Evolutionary conservation across 2,113 vertebrate genomes (phyloP), one percentile per base, ranked within the genome.

Genomic region (Tragelaphus scriptus): DNA sequence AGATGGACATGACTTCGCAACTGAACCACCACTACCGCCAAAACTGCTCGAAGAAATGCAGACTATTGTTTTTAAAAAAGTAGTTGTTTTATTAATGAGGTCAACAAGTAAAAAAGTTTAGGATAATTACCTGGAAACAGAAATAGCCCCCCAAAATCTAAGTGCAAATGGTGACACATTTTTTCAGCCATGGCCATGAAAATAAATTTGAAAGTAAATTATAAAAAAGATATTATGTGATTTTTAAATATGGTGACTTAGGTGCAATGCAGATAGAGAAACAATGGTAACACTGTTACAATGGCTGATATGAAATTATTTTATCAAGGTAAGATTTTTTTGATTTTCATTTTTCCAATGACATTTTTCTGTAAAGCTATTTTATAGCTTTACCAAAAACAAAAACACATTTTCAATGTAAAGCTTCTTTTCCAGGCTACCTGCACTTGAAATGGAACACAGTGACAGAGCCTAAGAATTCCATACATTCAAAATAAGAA

Each of bases 401-500:
- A 84, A 56, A 84, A 84, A 81, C 28, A 15, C n/a, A 26, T 91
- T 85, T 36, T 15, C 1, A 28, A 49, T 65, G 87, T 94, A 59
- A 80, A 98, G 61, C 17, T 56, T 65, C 58, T 63, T 92, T 92
- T 85, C 55, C 49, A 96, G 63, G 63, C 13, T 77, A 61, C 0
- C 16, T 87, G 65, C 51, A 85, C 21, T 79, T 93, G 14, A 88
- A 79, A 63, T 26, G 8, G 63, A 71, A 96, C 92, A 89, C 0
- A 21, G 71, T 85, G 94, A 95, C 91, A 91, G 19, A 97, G 71
- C 32, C 49, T 79, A 98, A 25, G 55, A 6, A 86, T n/a, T 61
- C 79, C 91, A 79, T 32, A 53, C 79, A 92, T 51, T 93, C 47
- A 91, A 88, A 95, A 44, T 53, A 97, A 97, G 94, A 98, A 98